These are phyloP conservation scores for Orientallactaga bullata DNA, from an alignment of 2,113 vertebrate genomes.

Conservation along the genomic window DNA sequence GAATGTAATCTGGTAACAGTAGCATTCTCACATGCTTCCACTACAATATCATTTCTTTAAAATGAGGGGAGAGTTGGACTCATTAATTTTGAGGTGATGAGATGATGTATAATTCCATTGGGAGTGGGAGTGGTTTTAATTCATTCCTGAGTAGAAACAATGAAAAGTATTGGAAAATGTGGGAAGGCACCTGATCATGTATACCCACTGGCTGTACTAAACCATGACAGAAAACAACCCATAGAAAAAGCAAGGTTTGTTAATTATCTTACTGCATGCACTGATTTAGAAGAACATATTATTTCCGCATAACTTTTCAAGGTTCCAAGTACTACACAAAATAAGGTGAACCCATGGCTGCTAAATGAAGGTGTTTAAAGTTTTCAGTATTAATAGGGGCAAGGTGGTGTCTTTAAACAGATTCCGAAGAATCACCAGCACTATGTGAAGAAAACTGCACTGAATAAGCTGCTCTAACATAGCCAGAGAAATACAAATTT, in stretches of 20 bases:
- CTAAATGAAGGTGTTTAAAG: neutral
- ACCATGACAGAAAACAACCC: neutral
- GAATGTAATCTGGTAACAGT: neutral
- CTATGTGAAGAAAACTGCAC: neutral
- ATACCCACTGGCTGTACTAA: neutral
- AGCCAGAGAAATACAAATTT: neutral
- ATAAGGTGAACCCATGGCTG: neutral
- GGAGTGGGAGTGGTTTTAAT: neutral
- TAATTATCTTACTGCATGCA: neutral
- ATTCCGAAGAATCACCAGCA: neutral
- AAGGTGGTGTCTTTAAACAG: neutral
- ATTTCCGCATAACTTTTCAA: constrained; percentile 2
- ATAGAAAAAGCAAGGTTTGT: neutral
- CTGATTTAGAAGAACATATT: neutral
- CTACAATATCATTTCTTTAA: neutral
- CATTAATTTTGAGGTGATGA: neutral
- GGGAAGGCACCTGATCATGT: neutral
- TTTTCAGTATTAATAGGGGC: neutral
- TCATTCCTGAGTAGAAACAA: neutral
- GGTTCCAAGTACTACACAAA: constrained; percentile 5
- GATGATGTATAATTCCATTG: neutral
- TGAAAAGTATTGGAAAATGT: neutral
- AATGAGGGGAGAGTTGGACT: neutral
- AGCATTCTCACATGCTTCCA: neutral
- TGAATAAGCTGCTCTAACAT: neutral